Percentiles rank a stretch among this genome's conserved stretches.
Evolutionary conservation across 2,888 invertebrate species (phyloP).

Genomic region (Eubasilissa splendida): DNA sequence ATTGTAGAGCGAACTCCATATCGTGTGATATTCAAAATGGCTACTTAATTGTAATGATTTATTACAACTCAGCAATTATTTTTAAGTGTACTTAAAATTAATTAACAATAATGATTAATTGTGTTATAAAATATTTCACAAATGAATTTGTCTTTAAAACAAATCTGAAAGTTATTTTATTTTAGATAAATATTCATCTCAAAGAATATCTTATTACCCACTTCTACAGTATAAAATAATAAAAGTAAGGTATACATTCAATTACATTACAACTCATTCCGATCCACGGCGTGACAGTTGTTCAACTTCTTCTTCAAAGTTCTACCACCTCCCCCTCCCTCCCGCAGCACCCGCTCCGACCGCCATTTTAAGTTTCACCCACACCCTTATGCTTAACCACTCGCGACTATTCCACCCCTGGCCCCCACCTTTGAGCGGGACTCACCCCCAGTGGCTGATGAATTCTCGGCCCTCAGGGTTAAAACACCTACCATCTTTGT

Average conservation of each 20-base stretch:
- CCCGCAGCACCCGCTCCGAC: background rate
- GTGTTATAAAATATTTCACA: too few species aligned
- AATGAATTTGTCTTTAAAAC: too few species aligned
- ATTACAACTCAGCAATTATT: too few species aligned
- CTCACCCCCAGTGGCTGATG: constrained; percentile 20
- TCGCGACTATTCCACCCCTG: constrained; percentile 6
- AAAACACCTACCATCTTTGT: constrained; percentile 25
- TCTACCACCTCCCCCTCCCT: background rate
- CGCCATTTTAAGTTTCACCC: constrained; percentile 24
- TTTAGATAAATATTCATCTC: too few species aligned
- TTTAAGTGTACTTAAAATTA: too few species aligned
- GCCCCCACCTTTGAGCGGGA: background rate
- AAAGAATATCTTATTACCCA: too few species aligned
- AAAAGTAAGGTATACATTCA: constrained; percentile 36
- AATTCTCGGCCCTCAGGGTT: constrained; percentile 30
- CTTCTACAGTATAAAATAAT: too few species aligned
- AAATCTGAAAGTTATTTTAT: too few species aligned
- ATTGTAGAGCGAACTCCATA: too few species aligned
- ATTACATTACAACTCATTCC: constrained; percentile 26
- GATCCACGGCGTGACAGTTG: constrained; percentile 32
- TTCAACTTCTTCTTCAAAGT: constrained; percentile 25
- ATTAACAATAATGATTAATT: too few species aligned
- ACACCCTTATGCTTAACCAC: constrained; percentile 2
- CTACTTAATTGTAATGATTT: too few species aligned
- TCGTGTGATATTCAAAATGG: too few species aligned